A percentile compares a stretch with the other conserved stretches of the same genome.
Conservation (phyloP, 2,888 invertebrate genomes). For the Sphaerophoria taeniata region DNA sequence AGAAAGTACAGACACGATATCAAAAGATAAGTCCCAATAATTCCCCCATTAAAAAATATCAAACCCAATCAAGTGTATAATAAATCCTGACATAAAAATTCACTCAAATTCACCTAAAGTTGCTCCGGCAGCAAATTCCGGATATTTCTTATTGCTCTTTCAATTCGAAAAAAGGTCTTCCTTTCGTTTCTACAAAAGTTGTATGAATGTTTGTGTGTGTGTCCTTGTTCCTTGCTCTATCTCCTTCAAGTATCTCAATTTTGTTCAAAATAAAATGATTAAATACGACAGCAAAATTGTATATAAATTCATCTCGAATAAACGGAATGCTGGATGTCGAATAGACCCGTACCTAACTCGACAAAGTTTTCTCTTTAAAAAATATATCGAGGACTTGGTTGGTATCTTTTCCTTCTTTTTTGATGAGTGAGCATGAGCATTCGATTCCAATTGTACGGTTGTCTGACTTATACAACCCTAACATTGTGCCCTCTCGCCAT, state of each 20-base stretch:
- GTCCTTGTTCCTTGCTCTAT: slow-evolving; percentile 6
- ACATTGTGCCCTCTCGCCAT: neutral
- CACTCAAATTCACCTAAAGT: neutral
- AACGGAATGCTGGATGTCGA: slow-evolving; percentile 1
- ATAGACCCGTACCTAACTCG: neutral
- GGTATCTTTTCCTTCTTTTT: slow-evolving; percentile 11
- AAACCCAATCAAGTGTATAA: slow-evolving; percentile 53
- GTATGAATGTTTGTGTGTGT: neutral
- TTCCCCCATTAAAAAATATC: slow-evolving; percentile 41
- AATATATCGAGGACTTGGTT: neutral
- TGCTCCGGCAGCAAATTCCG: neutral
- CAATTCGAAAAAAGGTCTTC: neutral
- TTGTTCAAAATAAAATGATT: slow-evolving; percentile 27
- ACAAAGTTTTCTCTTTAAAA: slow-evolving; percentile 13
- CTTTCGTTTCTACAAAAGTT: neutral
- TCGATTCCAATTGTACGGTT: slow-evolving; percentile 63
- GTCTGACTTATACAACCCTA: slow-evolving; percentile 53
- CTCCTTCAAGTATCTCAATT: slow-evolving; percentile 36
- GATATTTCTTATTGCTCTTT: slow-evolving; percentile 5
- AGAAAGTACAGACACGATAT: neutral
- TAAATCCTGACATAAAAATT: slow-evolving; percentile 22
- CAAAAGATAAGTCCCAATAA: slow-evolving; percentile 42
- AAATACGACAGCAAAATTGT: slow-evolving; percentile 33
- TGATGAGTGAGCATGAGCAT: slow-evolving; percentile 68
- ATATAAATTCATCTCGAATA: slow-evolving; percentile 18